phyloP scores from a whole-genome alignment of 1,140 invertebrate genomes.

The Xylocopa sonorina region DNA sequence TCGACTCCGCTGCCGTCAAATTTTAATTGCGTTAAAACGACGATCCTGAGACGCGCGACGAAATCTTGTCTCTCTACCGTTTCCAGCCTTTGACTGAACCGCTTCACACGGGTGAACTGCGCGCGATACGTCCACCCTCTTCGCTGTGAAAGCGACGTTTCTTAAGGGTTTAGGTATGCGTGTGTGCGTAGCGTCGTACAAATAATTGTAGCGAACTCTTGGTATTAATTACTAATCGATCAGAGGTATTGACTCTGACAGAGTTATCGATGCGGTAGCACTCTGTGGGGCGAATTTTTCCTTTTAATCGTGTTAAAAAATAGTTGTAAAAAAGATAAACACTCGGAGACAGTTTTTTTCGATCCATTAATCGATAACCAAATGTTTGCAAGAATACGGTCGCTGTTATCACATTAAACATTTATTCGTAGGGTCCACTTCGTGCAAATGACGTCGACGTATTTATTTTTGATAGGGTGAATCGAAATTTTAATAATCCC shows the following conservation, averaged over 20 bases:
- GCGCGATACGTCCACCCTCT: background rate
- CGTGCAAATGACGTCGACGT: background rate
- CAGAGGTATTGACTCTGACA: too few relatives aligned
- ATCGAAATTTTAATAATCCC: slow-evolving; percentile 45
- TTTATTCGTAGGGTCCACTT: background rate
- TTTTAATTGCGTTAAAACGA: slow-evolving; percentile 65
- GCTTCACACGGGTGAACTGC: background rate
- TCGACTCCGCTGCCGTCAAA: slow-evolving; percentile 43
- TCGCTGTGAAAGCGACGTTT: background rate
- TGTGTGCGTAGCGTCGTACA: background rate
- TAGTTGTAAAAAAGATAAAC: too few relatives aligned
- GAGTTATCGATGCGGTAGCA: too few relatives aligned
- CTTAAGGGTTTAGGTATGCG: background rate
- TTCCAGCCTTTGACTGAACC: background rate
- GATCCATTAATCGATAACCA: background rate
- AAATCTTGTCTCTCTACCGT: slow-evolving; percentile 22
- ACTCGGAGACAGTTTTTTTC: background rate
- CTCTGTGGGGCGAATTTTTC: too few relatives aligned
- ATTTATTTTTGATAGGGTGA: slow-evolving; percentile 24
- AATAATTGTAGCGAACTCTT: background rate
- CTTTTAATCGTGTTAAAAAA: too few relatives aligned
- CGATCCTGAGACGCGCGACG: slow-evolving; percentile 48
- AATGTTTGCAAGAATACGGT: background rate
- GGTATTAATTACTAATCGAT: too few relatives aligned
- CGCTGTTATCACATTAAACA: background rate